Conservation (phyloP, 64 coral and sea anemone genomes). For the Montipora efflorescens region DNA sequence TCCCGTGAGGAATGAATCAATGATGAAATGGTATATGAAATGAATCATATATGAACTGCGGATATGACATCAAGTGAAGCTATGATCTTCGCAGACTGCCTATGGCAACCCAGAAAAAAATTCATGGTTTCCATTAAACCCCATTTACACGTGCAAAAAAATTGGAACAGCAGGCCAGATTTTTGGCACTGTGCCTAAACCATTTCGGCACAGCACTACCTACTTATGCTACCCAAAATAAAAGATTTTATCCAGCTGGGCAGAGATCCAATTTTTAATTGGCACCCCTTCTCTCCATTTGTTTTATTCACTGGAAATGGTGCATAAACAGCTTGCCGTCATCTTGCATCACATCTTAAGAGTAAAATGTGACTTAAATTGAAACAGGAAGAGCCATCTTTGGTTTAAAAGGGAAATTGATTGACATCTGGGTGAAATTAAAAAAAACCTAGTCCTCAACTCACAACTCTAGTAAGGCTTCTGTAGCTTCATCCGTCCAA, state of each 20-base stretch:
- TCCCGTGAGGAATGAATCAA: no score
- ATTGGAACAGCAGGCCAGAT: conserved; percentile 4
- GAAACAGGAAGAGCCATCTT: not conserved
- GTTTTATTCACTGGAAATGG: conserved; percentile 19
- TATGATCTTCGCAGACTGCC: no score
- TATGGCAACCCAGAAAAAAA: no score
- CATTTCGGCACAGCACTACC: conserved; percentile 40
- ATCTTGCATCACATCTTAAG: not conserved
- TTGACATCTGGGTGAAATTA: not conserved
- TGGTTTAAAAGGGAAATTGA: not conserved
- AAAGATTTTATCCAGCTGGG: not conserved
- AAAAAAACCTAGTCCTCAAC: not conserved
- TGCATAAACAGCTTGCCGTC: not conserved
- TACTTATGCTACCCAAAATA: not conserved
- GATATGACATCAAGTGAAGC: no score
- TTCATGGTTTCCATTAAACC: not conserved
- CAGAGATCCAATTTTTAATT: not conserved
- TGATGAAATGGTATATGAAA: no score
- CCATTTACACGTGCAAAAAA: conserved; percentile 39
- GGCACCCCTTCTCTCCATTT: not conserved
- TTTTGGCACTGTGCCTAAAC: not conserved
- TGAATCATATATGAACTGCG: no score
- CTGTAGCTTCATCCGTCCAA: not conserved
- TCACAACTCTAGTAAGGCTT: not conserved
- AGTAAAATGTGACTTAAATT: not conserved